phyloP scores from a whole-genome alignment of 2,888 invertebrate species.

The Catocala nupta region DNA sequence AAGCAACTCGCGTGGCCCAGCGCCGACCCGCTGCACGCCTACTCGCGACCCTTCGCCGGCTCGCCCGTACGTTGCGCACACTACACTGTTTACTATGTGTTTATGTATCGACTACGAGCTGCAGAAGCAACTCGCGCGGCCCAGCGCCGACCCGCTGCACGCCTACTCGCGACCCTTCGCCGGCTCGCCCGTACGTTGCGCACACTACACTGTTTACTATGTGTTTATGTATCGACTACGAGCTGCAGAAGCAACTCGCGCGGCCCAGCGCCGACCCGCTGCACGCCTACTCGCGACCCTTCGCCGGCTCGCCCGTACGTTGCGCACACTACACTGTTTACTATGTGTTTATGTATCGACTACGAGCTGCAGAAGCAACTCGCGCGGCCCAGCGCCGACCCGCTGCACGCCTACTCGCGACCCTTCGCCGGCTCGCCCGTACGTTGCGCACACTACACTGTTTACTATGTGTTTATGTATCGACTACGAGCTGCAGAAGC shows the following conservation, averaged over 20 bases:
- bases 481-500: conserved; percentile 94
- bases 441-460: conserved; percentile 7
- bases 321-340: no score
- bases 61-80: conserved; percentile 81
- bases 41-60: conserved; percentile 90
- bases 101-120: conserved; percentile 88
- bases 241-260: conserved; percentile 95
- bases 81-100: no score
- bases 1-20: conserved; percentile 91
- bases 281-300: conserved; percentile 88
- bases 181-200: conserved; percentile 87
- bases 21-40: conserved; percentile 81
- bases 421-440: conserved; percentile 91
- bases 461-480: no score
- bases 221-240: conserved; percentile 78
- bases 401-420: conserved; percentile 86
- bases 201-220: no score
- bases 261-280: conserved; percentile 79
- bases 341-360: no score
- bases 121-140: conserved; percentile 93
- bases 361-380: conserved; percentile 97
- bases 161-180: conserved; percentile 90
- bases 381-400: conserved; percentile 80
- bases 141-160: conserved; percentile 79
- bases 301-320: conserved; percentile 90